A percentile compares a stretch with the other conserved stretches of the same genome.
These are phyloP conservation scores for Pinna nobilis DNA, from an alignment of 1,140 invertebrate genomes.

Conservation along the genomic window DNA sequence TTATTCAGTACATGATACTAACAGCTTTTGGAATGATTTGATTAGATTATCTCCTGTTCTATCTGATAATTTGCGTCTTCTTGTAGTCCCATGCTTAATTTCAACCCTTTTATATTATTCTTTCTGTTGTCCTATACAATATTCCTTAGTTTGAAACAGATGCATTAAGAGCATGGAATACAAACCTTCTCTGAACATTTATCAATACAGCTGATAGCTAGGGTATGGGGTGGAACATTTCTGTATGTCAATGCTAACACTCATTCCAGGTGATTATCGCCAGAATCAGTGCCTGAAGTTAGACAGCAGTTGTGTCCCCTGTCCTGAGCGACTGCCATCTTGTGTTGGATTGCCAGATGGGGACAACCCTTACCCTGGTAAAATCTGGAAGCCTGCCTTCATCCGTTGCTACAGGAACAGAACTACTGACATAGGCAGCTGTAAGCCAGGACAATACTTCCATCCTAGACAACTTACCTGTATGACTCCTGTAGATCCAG, in stretches of 20 bases:
- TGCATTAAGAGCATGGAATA: too few species aligned
- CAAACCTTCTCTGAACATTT: too few species aligned
- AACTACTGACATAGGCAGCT: slow-evolving; percentile 6
- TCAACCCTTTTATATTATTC: too few species aligned
- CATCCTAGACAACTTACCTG: slow-evolving; percentile 29
- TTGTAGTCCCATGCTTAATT: too few species aligned
- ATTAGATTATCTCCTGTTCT: too few species aligned
- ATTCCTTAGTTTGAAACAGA: too few species aligned
- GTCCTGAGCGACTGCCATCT: slow-evolving; percentile 28
- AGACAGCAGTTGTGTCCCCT: slow-evolving; percentile 21
- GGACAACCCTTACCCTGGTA: slow-evolving; percentile 18
- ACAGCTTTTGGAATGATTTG: too few species aligned
- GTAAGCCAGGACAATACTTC: slow-evolving; percentile 30
- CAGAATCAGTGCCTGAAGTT: slow-evolving; percentile 28
- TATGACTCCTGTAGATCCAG: slow-evolving; percentile 17
- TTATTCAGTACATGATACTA: too few species aligned
- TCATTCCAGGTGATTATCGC: slow-evolving; percentile 48
- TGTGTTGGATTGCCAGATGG: slow-evolving; percentile 40
- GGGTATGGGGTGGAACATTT: too few species aligned
- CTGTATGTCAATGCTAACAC: not conserved
- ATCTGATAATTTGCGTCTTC: too few species aligned
- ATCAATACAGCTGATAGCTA: too few species aligned
- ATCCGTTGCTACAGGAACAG: slow-evolving; percentile 30
- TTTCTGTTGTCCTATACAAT: too few species aligned
- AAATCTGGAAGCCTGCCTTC: slow-evolving; percentile 26